Evolutionary conservation across 2,888 invertebrate genomes (phyloP), one percentile per base, ranked within the genome.

Genomic region (Luperina nickerlii): DNA sequence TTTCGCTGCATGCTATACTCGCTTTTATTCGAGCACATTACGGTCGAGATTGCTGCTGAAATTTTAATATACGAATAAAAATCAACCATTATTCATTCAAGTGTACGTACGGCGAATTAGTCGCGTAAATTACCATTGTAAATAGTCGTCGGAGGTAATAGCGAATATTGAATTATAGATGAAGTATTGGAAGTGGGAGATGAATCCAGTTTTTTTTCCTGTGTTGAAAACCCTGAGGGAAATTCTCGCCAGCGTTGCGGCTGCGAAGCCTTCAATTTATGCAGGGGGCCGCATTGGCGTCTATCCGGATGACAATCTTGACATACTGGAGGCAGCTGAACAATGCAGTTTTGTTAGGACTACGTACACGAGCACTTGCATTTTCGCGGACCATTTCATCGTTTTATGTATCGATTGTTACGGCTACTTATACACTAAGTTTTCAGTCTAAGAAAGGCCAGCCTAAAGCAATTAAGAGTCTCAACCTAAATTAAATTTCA

Each of bases 221-320:
- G 89, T 92, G 92, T 91, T 93, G 92, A 94, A 94, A 96, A 92
- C 91, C 96, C 96, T 94, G 90, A 94, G 96, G 96, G 96, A 96
- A 96, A 96, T 95, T 94, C 91, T 93, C 92, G 90, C 90, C 94
- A 91, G 90, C 93, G 92, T 92, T 93, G 94, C 92, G 92, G 92
- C 90, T 93, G 92, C 92, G 94, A 94, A 95, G 94, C 94, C 94
- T 94, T 95, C 95, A 95, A 96, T 96, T 96, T 96, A 96, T 96
- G 94, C 95, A 94, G 90, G 90, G 84, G 90, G 91, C 93, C 91
- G 94, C 93, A 94, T 93, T 94, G 94, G 91, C 93, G 93, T 94
- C 94, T 93, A 93, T 94, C 93, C 90, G 93, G 90, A 92, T 94
- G 95, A 94, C 94, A 95, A 93, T 94, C 94, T 95, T 94, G 94